Evolutionary conservation across 2,888 invertebrate species (phyloP).

Genomic region (Lordiphosa andalusiaca): DNA sequence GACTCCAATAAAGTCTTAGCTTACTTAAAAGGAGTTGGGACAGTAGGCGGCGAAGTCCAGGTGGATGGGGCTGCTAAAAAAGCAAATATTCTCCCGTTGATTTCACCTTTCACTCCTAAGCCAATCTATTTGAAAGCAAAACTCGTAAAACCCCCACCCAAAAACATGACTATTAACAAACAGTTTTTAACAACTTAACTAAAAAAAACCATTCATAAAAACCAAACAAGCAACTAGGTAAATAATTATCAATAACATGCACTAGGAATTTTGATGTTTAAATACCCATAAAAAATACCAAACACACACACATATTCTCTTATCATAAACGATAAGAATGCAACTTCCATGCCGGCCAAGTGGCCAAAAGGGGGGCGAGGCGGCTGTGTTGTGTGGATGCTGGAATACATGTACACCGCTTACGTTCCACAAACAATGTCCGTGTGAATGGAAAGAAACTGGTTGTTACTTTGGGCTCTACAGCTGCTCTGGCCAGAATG

Average conservation of each 20-base stretch:
- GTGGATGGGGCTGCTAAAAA: too few relatives aligned
- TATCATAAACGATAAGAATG: conserved; percentile 58
- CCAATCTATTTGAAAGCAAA: too few relatives aligned
- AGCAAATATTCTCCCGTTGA: too few relatives aligned
- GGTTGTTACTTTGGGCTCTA: conserved; percentile 46
- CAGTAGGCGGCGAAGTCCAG: too few relatives aligned
- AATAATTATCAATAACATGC: conserved; percentile 10
- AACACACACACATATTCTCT: conserved; percentile 27
- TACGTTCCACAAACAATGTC: conserved; percentile 67
- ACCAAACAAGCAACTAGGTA: too few relatives aligned
- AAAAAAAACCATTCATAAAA: too few relatives aligned
- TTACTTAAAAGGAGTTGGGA: too few relatives aligned
- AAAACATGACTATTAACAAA: too few relatives aligned
- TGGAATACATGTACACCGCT: conserved; percentile 48
- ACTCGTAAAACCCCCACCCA: too few relatives aligned
- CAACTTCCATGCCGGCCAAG: neutral
- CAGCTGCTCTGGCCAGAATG: conserved; percentile 44
- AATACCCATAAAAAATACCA: conserved; percentile 36
- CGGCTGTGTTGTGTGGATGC: conserved; percentile 35
- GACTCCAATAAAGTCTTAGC: too few relatives aligned
- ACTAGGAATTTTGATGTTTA: conserved; percentile 7
- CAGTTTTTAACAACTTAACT: too few relatives aligned
- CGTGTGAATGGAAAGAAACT: conserved; percentile 70
- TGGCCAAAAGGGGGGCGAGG: conserved; percentile 16
- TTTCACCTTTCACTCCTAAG: too few relatives aligned